These are phyloP conservation scores for Ectemnius continuus DNA, from an alignment of 2,888 invertebrate genomes.

Conservation along the genomic window DNA sequence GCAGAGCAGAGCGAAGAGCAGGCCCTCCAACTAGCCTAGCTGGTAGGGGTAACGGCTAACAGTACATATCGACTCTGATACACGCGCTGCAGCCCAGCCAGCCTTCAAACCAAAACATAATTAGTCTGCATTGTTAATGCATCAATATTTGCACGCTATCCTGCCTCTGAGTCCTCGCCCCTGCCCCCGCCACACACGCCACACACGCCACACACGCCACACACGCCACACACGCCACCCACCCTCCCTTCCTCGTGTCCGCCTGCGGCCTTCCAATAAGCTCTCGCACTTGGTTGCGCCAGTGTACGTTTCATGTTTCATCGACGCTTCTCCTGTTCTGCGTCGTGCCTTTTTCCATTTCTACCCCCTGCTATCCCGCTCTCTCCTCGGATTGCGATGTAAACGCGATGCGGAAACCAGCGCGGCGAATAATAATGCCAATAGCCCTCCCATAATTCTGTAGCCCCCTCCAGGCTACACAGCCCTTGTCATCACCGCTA, in stretches of 20 bases:
- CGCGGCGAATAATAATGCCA: slow-evolving; percentile 43
- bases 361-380: slow-evolving; percentile 17
- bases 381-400: slow-evolving; percentile 35
- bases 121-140: slow-evolving; percentile 78
- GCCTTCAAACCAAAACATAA: slow-evolving; percentile 76
- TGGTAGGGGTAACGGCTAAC: not conserved
- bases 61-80: too few species aligned
- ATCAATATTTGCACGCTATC: slow-evolving; percentile 77
- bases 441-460: too few species aligned
- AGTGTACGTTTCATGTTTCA: slow-evolving; percentile 53
- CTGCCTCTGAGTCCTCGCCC: slow-evolving; percentile 55
- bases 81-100: too few species aligned
- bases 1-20: too few species aligned
- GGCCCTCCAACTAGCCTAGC: too few species aligned
- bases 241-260: slow-evolving; percentile 45
- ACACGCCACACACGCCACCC: not conserved
- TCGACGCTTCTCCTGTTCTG: slow-evolving; percentile 51
- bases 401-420: slow-evolving; percentile 29
- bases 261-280: slow-evolving; percentile 65
- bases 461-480: too few species aligned
- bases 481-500: not conserved
- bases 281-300: slow-evolving; percentile 65
- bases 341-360: slow-evolving; percentile 31
- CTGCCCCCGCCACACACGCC: too few species aligned
- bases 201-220: too few species aligned